phyloP scores from a whole-genome alignment of 2,113 vertebrate species.

The Passer montanus region DNA sequence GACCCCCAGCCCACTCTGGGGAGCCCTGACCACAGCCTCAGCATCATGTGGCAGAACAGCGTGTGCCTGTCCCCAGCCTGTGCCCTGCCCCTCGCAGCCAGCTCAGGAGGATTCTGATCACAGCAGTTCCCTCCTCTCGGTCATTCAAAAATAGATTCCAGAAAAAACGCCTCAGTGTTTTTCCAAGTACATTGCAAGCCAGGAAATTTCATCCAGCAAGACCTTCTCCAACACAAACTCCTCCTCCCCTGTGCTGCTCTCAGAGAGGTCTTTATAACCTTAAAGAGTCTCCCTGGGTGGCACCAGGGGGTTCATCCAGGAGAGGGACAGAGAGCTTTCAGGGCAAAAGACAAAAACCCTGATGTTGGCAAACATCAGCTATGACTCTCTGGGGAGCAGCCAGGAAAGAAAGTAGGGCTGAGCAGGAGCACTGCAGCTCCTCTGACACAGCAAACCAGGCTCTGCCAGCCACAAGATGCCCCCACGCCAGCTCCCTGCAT shows the following conservation, averaged over 20 bases:
- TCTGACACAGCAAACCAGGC: background rate
- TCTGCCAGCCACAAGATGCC: background rate
- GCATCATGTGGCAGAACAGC: background rate
- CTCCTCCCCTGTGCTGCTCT: background rate
- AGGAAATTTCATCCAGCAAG: background rate
- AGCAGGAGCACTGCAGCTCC: background rate
- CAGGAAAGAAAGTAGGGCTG: background rate
- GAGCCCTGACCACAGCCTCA: background rate
- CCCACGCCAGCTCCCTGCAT: background rate
- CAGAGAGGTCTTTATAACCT: background rate
- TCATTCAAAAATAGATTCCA: constrained; percentile 42
- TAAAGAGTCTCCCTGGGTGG: background rate
- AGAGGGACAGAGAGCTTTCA: background rate
- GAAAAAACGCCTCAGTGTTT: background rate
- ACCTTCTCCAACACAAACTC: background rate
- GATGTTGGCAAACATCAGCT: background rate
- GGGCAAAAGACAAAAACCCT: background rate
- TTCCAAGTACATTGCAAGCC: background rate
- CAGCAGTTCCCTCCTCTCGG: background rate
- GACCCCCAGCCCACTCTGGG: fast-evolving
- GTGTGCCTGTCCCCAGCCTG: background rate
- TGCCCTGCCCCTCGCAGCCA: background rate
- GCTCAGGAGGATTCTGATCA: background rate
- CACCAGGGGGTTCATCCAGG: background rate
- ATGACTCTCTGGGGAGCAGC: background rate